These are phyloP conservation scores for Pangasius mekongensis DNA, from an alignment of 2,797 vertebrate genomes.

Conservation along the genomic window DNA sequence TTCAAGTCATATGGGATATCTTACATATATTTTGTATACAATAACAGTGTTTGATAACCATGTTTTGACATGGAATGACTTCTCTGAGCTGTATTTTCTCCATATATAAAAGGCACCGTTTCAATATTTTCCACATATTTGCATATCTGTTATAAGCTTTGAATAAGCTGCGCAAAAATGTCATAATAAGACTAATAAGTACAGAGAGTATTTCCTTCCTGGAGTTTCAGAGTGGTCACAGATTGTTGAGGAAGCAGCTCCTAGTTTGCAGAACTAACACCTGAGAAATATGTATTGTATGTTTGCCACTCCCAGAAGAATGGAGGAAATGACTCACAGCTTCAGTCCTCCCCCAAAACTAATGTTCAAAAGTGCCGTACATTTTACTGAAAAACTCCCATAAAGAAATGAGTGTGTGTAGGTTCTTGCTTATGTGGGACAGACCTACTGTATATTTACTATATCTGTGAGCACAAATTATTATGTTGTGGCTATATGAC, in stretches of 20 bases:
- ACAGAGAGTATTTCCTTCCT: background rate
- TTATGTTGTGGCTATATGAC: background rate
- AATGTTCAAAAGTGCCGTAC: background rate
- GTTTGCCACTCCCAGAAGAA: constrained; percentile 13
- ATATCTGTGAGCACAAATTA: background rate
- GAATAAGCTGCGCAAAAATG: background rate
- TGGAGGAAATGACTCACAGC: constrained; percentile 32
- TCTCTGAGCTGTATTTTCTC: background rate
- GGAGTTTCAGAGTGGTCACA: background rate
- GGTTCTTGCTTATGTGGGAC: background rate
- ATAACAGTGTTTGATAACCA: background rate
- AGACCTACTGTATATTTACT: background rate
- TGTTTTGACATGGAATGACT: background rate
- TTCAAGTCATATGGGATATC: background rate
- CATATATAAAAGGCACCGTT: background rate
- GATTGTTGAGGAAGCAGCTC: background rate
- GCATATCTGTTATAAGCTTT: background rate
- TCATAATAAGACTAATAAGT: background rate
- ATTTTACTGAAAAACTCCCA: background rate
- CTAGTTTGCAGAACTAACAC: constrained; percentile 1
- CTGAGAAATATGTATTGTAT: constrained; percentile 22
- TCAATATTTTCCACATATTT: background rate
- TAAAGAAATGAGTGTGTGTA: background rate
- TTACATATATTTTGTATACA: background rate
- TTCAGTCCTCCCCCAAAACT: background rate